phyloP scores from a whole-genome alignment of 2,888 invertebrate genomes.

The Tachystola acroxantha region DNA sequence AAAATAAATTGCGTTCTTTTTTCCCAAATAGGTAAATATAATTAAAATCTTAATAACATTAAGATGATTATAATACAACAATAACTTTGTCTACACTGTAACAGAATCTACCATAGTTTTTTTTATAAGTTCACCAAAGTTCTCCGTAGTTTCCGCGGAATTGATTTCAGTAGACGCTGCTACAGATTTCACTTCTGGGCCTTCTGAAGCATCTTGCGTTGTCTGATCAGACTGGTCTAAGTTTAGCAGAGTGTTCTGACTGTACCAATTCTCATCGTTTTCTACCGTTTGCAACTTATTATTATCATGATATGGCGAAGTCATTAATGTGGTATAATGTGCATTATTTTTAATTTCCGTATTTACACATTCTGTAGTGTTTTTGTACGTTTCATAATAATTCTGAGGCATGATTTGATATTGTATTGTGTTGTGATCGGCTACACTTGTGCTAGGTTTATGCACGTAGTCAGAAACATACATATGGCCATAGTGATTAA shows the following conservation, averaged over 20 bases:
- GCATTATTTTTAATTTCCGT: constrained; percentile 73
- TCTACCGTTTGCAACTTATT: constrained; percentile 83
- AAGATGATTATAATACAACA: constrained; percentile 64
- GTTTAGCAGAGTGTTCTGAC: constrained; percentile 59
- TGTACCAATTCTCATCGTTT: constrained; percentile 72
- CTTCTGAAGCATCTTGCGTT: constrained; percentile 50
- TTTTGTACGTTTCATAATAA: constrained; percentile 65
- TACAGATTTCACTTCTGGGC: constrained; percentile 25
- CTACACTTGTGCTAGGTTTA: constrained; percentile 45
- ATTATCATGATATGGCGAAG: constrained; percentile 79
- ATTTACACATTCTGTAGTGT: constrained; percentile 50
- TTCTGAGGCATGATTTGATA: constrained; percentile 54
- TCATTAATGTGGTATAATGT: constrained; percentile 82
- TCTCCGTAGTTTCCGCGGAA: constrained; percentile 75
- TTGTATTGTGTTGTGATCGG: constrained; percentile 48
- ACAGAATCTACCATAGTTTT: constrained; percentile 95
- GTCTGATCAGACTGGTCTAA: constrained; percentile 57
- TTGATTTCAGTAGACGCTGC: constrained; percentile 36
- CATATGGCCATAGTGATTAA: constrained; percentile 70
- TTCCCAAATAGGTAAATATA: constrained; percentile 37
- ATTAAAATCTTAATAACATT: constrained; percentile 65
- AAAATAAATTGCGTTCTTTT: not conserved
- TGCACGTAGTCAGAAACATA: constrained; percentile 65
- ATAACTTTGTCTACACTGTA: constrained; percentile 82
- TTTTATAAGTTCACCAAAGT: constrained; percentile 94